Evolutionary conservation across 2,797 vertebrate genomes (phyloP), one percentile per base, ranked within the genome.

Genomic region (Sciaenops ocellatus): DNA sequence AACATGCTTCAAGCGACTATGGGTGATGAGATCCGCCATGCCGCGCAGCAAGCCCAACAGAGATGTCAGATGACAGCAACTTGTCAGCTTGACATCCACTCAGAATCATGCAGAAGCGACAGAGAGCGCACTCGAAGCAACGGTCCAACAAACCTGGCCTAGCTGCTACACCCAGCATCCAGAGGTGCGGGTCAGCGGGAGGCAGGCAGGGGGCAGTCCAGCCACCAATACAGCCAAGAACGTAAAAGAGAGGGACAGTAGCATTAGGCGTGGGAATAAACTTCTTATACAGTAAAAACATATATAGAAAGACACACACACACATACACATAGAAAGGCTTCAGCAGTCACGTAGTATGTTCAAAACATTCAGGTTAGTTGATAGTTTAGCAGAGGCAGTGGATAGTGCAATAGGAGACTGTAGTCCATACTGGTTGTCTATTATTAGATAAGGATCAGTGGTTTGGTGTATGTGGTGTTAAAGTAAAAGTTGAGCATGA

Each of bases 81-180:
- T 68, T 4, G 55, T 79, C 73, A 76, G 69, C 38, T 34, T 68
- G 66, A 59, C 0, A 65, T 82, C 59, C 59, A 63, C 24, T 47
- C 52, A 82, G 74, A 70, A 57, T 80, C 85, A 91, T 85, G 89
- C 57, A 41, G 79, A 72, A 85, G 69, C 3, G 17, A 84, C 42
- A 77, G 79, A 75, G 63, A 78, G 68, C 42, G 8, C 46, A 76
- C 75, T 83, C 76, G 82, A 87, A 84, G 83, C 83, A 78, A 84
- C 79, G 59, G 73, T 92, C 89, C 89, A 91, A 96, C 95, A 93
- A 94, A 96, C 95, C 95, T 96, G 95, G 92, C 95, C 95, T 85
- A 95, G 91, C 95, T 96, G 95, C 85, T 90, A 87, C 82, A 92
- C 88, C 93, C 93, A 94, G 90, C 87, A 93, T 94, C 93, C 94